Base-by-base conservation (phyloP, 2,888 invertebrate genomes). In the Standfussiana lucernea region DNA sequence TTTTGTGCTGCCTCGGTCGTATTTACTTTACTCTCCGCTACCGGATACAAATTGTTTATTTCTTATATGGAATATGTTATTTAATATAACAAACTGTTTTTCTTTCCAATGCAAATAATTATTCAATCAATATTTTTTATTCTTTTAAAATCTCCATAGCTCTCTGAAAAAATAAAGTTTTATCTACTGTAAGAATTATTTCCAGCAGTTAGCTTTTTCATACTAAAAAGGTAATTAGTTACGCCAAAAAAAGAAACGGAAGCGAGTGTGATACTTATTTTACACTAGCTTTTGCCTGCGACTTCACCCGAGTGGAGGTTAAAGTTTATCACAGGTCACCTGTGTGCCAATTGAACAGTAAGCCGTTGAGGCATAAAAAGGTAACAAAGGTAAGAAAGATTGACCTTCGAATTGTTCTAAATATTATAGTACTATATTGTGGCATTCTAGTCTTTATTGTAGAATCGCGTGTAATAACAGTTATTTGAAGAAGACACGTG, bases 1-100 rank as follows among this genome's bases (percentile, higher is more conserved):
- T 56, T 79, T 74, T 53, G 47, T 42, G 68, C 35, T 45, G 67
- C 11, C 59, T 71, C 62, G 11, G 21, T 67, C 68, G 50, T 83
- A 75, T 79, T 83, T 71, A 71, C 50, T 83, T 53, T 64, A 21
- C 47, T 67, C 37, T 59, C 18, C 24, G 35, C 40, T 72, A 65
- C 42, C 3, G 42, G n/a, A 77, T 74, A 45, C 21, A 73, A 67
- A 67, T 35, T 35, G 50, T 71, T 62, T 72, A 77, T 56, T 47
- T 56, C 1, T 35, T 28, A 28, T 47, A 35, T 11, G 18, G 35
- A 72, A 53, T 53, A 13, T 78, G 6, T 70, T 42, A 37, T 61
- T 45, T 53, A n/a, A 37, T 21, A 1, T 7, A n/a, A 40, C 3
- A 40, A n/a, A 40, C 40, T n/a, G n/a, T 62, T 7, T 62, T 15